A percentile compares a stretch with the other conserved stretches of the same genome.
Evolutionary conservation across 1,140 invertebrate species (phyloP).

Genomic region (Danaus plexippus): DNA sequence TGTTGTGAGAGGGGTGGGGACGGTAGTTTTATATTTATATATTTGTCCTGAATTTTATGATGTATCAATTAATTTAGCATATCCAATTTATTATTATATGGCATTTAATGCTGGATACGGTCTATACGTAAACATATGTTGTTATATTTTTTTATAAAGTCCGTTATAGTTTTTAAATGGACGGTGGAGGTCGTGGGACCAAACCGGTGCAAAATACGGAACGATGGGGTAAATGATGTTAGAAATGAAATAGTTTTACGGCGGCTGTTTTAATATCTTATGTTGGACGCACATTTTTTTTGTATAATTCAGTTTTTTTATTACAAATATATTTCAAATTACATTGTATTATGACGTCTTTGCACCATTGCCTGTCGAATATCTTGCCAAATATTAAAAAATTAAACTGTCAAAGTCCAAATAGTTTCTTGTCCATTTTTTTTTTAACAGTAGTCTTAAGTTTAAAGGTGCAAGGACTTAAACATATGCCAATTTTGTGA

Average conservation of each 20-base stretch:
- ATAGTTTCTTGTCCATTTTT: neutral
- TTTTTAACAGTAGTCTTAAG: conserved; percentile 10
- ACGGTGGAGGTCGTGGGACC: conserved; percentile 47
- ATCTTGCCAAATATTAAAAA: conserved; percentile 21
- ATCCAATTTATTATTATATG: conserved; percentile 50
- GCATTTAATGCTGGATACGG: conserved; percentile 62
- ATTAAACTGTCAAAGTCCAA: conserved; percentile 9
- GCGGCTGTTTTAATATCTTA: conserved; percentile 53
- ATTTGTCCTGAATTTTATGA: conserved; percentile 21
- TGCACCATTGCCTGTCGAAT: conserved; percentile 18
- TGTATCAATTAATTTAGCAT: conserved; percentile 62
- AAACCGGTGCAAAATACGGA: conserved; percentile 60
- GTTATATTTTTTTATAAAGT: conserved; percentile 36
- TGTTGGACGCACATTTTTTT: conserved; percentile 33
- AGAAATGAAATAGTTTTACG: conserved; percentile 7
- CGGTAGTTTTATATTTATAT: neutral
- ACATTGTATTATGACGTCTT: conserved; percentile 24
- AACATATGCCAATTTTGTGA: conserved; percentile 9
- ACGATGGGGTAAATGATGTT: conserved; percentile 31
- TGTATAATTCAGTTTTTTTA: conserved; percentile 29
- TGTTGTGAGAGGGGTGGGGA: no score
- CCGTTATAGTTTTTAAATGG: conserved; percentile 28
- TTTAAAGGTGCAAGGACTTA: conserved; percentile 19
- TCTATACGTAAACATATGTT: conserved; percentile 57
- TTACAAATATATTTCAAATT: conserved; percentile 16